Conservation (phyloP, 2,113 vertebrate genomes). For the Poeciliopsis turrubarensis region DNA sequence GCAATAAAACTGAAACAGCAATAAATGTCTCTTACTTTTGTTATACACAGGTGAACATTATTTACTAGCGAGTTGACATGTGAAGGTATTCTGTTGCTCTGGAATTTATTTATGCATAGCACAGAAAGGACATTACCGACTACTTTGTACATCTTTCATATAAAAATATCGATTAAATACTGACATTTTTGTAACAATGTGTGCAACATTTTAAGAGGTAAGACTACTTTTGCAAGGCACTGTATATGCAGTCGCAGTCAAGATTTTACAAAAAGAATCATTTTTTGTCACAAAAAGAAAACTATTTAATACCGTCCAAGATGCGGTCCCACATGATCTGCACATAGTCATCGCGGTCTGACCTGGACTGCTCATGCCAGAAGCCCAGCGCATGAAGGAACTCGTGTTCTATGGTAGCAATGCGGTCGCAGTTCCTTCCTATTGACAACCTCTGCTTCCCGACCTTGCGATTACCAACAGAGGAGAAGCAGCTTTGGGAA, state of each 20-base stretch:
- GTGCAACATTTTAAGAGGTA: neutral
- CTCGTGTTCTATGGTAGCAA: conserved; percentile 87
- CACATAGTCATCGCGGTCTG: conserved; percentile 90
- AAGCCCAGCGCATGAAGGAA: conserved; percentile 93
- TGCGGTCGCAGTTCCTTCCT: conserved; percentile 84
- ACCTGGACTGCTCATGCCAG: conserved; percentile 92
- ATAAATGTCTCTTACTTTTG: too few species aligned
- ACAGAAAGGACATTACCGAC: too few species aligned
- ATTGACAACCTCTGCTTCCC: conserved; percentile 89
- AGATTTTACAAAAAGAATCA: too few species aligned
- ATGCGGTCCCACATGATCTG: conserved; percentile 87
- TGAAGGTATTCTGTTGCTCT: too few species aligned
- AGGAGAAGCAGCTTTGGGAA: conserved; percentile 88
- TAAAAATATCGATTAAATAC: neutral
- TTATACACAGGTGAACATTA: too few species aligned
- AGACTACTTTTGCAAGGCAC: neutral
- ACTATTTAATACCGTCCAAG: conserved; percentile 75
- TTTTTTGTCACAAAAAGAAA: neutral
- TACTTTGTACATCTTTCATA: neutral
- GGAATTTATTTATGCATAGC: too few species aligned
- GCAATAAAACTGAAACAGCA: neutral
- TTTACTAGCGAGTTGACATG: too few species aligned
- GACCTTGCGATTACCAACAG: conserved; percentile 80
- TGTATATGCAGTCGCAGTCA: neutral
- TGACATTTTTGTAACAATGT: too few species aligned